Evolutionary conservation across 2,797 vertebrate species (phyloP).

Genomic region (Megaceryle alcyon): DNA sequence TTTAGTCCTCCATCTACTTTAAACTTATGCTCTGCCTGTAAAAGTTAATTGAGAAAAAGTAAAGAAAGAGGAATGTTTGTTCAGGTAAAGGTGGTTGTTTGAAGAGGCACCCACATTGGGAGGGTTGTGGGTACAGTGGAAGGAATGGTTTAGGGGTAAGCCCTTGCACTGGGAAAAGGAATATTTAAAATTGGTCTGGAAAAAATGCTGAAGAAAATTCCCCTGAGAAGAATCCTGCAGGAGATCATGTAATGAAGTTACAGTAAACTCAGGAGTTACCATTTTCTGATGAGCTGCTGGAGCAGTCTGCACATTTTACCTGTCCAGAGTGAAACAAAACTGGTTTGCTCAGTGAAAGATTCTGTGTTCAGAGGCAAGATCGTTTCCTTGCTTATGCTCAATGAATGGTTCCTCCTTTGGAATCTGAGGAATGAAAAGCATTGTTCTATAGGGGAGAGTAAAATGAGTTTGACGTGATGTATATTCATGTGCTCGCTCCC

Average conservation of each 20-base stretch:
- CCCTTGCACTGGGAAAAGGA: neutral
- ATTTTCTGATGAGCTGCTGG: rapidly evolving
- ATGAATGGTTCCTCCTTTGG: neutral
- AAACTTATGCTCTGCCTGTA: neutral
- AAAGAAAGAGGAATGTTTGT: neutral
- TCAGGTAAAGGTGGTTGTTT: neutral
- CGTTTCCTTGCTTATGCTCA: neutral
- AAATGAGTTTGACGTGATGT: neutral
- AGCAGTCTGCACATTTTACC: neutral
- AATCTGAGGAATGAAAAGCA: neutral
- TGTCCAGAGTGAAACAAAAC: neutral
- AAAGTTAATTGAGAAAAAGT: neutral
- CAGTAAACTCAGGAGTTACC: rapidly evolving
- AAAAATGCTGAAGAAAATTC: neutral
- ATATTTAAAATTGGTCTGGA: neutral
- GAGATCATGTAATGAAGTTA: rapidly evolving
- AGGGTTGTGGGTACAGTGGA: neutral
- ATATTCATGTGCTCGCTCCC: neutral
- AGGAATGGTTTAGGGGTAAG: neutral
- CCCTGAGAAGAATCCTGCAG: neutral
- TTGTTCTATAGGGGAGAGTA: neutral
- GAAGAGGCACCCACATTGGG: neutral
- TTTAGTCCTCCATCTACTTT: neutral
- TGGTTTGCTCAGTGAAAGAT: neutral
- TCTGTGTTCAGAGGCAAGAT: neutral